Conservation (phyloP, 2,113 vertebrate genomes). For the Saguinus midas region DNA sequence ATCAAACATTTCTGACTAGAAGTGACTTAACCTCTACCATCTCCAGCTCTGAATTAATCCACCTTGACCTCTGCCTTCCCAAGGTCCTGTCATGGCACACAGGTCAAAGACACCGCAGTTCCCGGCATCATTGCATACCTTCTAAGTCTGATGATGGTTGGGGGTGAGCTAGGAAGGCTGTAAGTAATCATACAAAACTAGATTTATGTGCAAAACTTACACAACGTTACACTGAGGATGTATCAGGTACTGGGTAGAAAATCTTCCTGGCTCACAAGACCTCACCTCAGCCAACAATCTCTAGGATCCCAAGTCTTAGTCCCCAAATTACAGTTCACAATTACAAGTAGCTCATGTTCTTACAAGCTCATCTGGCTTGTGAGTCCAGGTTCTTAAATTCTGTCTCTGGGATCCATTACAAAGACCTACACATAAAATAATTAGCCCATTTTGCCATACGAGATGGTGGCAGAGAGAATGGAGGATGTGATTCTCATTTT, state of each 20-base stretch:
- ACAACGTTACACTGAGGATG: background rate
- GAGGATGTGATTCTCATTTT: background rate
- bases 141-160: background rate
- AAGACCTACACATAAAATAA: background rate
- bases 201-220: background rate
- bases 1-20: background rate
- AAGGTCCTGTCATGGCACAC: background rate
- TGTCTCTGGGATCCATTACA: background rate
- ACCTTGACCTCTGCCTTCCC: background rate
- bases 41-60: background rate
- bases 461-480: background rate
- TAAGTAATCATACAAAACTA: background rate
- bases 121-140: background rate
- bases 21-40: background rate
- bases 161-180: background rate
- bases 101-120: background rate
- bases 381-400: background rate
- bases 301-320: background rate
- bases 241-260: background rate
- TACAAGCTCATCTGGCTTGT: too few relatives aligned
- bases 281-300: background rate
- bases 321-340: background rate
- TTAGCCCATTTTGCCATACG: background rate
- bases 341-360: background rate
- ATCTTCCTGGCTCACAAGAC: background rate